These are phyloP conservation scores for Hycleus phaleratus DNA, from an alignment of 1,140 invertebrate genomes.

Conservation along the genomic window DNA sequence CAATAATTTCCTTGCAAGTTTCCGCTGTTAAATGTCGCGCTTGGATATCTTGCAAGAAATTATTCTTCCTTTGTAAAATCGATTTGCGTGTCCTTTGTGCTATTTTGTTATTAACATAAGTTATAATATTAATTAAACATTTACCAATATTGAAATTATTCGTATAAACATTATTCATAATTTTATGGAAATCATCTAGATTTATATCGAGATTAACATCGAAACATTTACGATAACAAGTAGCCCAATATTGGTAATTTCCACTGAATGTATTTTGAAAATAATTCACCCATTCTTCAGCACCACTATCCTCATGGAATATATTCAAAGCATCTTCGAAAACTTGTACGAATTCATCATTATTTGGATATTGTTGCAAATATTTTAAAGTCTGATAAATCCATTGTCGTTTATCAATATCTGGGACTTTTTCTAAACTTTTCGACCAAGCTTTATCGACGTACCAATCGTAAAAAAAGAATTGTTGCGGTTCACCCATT, in stretches of 20 bases:
- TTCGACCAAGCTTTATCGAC: slow-evolving; percentile 1
- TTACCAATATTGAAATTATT: slow-evolving; percentile 3
- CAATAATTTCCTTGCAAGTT: background rate
- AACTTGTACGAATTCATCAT: slow-evolving; percentile 3
- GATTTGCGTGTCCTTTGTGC: slow-evolving; percentile 1
- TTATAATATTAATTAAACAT: background rate
- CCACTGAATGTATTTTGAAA: slow-evolving; percentile 2
- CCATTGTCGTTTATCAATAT: background rate
- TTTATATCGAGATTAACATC: slow-evolving; percentile 1
- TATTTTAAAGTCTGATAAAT: slow-evolving; percentile 12
- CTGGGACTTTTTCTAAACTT: slow-evolving; percentile 7
- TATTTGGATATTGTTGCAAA: slow-evolving; percentile 2
- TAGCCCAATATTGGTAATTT: slow-evolving; percentile 7
- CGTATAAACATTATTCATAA: slow-evolving; percentile 7
- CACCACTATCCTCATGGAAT: background rate
- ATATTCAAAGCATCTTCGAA: background rate
- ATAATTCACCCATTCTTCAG: background rate
- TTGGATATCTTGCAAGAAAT: background rate
- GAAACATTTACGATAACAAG: slow-evolving; percentile 7
- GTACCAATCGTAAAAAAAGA: slow-evolving; percentile 3
- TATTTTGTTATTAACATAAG: slow-evolving; percentile 6
- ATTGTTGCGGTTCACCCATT: too few species aligned
- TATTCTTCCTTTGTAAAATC: background rate
- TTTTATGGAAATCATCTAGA: slow-evolving; percentile 8
- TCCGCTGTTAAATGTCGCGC: slow-evolving; percentile 5